A percentile compares a stretch with the other conserved stretches of the same genome.
These are phyloP conservation scores for Gobionotothen gibberifrons DNA, from an alignment of 2,797 vertebrate genomes.

Conservation along the genomic window DNA sequence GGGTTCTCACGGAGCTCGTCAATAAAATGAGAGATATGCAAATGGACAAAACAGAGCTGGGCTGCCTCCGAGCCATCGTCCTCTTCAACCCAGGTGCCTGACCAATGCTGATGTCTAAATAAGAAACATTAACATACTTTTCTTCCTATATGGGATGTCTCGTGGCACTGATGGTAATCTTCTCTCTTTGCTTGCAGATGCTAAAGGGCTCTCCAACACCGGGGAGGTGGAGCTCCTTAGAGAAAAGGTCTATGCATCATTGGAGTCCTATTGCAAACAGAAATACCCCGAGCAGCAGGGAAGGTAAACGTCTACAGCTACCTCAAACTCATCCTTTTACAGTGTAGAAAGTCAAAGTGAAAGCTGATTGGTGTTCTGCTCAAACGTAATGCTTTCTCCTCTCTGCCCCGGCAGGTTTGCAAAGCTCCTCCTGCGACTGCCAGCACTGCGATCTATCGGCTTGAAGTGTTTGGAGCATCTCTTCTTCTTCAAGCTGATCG, in stretches of 20 bases:
- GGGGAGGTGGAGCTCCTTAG: slow-evolving; percentile 93
- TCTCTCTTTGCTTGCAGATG: slow-evolving; percentile 83
- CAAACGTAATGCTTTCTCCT: background rate
- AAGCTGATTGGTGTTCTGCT: background rate
- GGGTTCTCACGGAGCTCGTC: slow-evolving; percentile 96
- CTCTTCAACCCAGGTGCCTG: slow-evolving; percentile 94
- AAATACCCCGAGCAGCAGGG: slow-evolving; percentile 97
- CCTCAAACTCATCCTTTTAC: background rate
- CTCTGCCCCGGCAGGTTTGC: slow-evolving; percentile 87
- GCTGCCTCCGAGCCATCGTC: slow-evolving; percentile 96
- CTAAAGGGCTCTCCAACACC: slow-evolving; percentile 95
- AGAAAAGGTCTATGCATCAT: slow-evolving; percentile 97
- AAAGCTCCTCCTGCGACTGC: slow-evolving; percentile 94
- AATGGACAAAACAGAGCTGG: slow-evolving; percentile 98
- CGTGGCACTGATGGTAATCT: background rate
- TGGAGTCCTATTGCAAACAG: slow-evolving; percentile 97
- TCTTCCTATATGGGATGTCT: too few species aligned
- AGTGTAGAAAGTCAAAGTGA: background rate
- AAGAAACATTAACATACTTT: background rate
- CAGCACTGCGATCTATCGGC: slow-evolving; percentile 94
- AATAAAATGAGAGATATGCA: slow-evolving; percentile 99
- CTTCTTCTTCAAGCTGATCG: slow-evolving; percentile 98
- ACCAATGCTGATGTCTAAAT: background rate
- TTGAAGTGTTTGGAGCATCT: slow-evolving; percentile 98
- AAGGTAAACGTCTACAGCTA: slow-evolving; percentile 80